A percentile compares a stretch with the other conserved stretches of the same genome.
These are phyloP conservation scores for Camponotus floridanus DNA, from an alignment of 1,140 invertebrate species.

Conservation along the genomic window DNA sequence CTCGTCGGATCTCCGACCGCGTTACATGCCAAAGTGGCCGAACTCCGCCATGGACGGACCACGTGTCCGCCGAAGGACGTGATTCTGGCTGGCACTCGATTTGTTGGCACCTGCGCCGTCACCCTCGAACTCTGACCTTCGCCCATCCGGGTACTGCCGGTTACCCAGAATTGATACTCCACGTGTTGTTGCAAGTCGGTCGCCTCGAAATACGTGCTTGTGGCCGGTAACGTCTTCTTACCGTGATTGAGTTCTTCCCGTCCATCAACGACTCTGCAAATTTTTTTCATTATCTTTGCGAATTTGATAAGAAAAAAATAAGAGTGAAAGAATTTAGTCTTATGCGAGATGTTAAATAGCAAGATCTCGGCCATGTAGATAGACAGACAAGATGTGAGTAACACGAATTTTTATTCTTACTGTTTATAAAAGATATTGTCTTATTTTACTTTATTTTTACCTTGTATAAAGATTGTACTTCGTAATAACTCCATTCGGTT, in stretches of 20 bases:
- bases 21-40: conserved; percentile 88
- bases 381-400: no score
- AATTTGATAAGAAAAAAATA: not conserved
- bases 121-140: conserved; percentile 91
- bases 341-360: conserved; percentile 6
- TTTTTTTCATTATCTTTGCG: conserved; percentile 14
- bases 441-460: conserved; percentile 72
- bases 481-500: conserved; percentile 93
- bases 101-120: conserved; percentile 88
- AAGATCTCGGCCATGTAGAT: not conserved
- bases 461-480: conserved; percentile 93
- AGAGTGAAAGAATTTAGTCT: not conserved
- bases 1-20: conserved; percentile 89
- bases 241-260: conserved; percentile 90
- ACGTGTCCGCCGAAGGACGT: conserved; percentile 90
- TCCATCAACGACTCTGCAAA: conserved; percentile 88
- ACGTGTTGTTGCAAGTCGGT: conserved; percentile 91
- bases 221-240: conserved; percentile 88
- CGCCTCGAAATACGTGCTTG: conserved; percentile 89
- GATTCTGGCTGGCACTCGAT: conserved; percentile 89
- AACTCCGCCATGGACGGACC: conserved; percentile 89
- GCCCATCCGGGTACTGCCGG: conserved; percentile 91
- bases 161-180: conserved; percentile 94
- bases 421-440: not conserved
- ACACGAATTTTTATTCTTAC: not conserved